phyloP scores from a whole-genome alignment of 2,113 vertebrate species.

The Salvator merianae region DNA sequence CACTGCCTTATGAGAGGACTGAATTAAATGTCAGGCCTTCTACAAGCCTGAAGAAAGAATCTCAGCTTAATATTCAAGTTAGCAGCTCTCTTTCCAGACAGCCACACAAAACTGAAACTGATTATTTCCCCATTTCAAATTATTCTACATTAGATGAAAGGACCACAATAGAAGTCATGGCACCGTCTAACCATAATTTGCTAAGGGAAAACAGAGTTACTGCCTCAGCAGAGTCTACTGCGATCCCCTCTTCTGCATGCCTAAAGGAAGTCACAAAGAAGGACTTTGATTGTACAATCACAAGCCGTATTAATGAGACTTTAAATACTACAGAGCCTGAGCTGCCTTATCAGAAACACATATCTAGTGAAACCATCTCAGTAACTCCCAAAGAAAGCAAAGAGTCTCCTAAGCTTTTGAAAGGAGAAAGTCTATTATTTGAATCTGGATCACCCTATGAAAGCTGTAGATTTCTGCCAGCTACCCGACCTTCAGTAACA shows the following conservation, averaged over 20 bases:
- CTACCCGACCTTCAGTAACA: rapidly evolving
- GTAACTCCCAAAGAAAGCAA: background rate
- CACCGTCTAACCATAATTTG: background rate
- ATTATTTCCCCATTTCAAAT: background rate
- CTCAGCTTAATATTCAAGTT: conserved; percentile 60
- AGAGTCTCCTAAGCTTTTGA: background rate
- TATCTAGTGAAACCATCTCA: background rate
- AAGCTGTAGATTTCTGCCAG: background rate
- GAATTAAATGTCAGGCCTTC: conserved; percentile 32
- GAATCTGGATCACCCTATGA: rapidly evolving
- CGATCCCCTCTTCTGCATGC: background rate
- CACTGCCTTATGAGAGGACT: conserved; percentile 36
- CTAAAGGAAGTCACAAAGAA: background rate
- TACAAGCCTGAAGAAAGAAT: background rate
- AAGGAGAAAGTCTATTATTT: conserved; percentile 1
- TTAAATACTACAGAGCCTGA: rapidly evolving
- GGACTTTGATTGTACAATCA: rapidly evolving
- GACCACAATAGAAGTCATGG: background rate
- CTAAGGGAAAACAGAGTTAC: background rate
- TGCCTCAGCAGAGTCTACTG: conserved; percentile 28
- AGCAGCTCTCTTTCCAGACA: conserved; percentile 32
- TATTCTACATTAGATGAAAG: background rate
- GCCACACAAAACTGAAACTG: conserved; percentile 10
- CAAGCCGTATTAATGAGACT: background rate
- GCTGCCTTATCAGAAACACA: background rate